Conservation (phyloP, 2,888 invertebrate genomes). For the Drosophila monieri region DNA sequence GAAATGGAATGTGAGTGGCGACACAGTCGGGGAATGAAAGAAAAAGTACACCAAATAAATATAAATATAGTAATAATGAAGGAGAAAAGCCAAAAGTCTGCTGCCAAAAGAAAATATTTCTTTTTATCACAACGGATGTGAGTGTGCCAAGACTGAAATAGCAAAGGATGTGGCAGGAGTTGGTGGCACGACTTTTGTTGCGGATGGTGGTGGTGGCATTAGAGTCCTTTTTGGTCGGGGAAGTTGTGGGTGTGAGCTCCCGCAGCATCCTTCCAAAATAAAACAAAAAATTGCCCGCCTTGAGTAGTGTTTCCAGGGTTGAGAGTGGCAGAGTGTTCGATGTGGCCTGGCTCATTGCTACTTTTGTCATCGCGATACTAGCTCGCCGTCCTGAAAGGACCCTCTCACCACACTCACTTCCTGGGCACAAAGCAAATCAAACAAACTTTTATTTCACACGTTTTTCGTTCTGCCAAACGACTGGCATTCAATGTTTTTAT, state of each 20-base stretch:
- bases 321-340: background rate
- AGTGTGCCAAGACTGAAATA: constrained; percentile 75
- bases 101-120: constrained; percentile 79
- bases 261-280: constrained; percentile 62
- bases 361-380: constrained; percentile 49
- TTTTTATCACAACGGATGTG: constrained; percentile 81
- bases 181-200: constrained; percentile 3
- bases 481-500: constrained; percentile 49
- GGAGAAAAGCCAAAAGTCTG: constrained; percentile 72
- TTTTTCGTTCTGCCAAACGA: constrained; percentile 60
- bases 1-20: constrained; percentile 32
- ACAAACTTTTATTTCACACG: constrained; percentile 77
- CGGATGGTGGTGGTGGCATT: constrained; percentile 13
- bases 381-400: background rate
- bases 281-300: constrained; percentile 66
- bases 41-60: constrained; percentile 52
- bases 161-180: constrained; percentile 38
- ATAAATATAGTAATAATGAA: constrained; percentile 78
- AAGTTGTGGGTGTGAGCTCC: constrained; percentile 5
- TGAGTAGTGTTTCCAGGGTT: constrained; percentile 37
- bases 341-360: constrained; percentile 36
- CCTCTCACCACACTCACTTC: constrained; percentile 13
- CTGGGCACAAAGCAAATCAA: constrained; percentile 59
- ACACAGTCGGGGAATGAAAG: constrained; percentile 24
- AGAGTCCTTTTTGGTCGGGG: constrained; percentile 4